Base-by-base conservation (phyloP, 2,113 vertebrate species). In the Oncorhynchus keta region DNA sequence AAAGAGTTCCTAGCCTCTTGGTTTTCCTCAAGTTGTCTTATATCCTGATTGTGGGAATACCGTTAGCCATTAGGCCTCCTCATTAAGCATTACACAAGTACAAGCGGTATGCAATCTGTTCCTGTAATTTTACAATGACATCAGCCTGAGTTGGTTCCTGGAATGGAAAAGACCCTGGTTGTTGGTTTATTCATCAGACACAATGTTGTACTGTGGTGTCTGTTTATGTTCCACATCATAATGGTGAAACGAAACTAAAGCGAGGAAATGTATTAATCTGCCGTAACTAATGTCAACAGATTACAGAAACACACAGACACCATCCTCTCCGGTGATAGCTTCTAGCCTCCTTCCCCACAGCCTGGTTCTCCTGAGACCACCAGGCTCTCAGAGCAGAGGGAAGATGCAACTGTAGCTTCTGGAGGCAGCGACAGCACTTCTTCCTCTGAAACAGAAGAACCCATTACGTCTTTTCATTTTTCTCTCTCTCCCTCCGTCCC, bases 401-500 rank as follows among this genome's bases (percentile, higher is more conserved):
- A 89, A 88, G 72, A 74, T 74, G 79, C 77, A 35, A 35, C 35
- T 35, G 35, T 67, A 74, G 71, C 75, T 84, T 88, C 86, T 72
- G 57, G 77, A 83, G 51, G 83, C 82, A 76, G 70, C 76, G 66
- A 75, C 68, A 74, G 69, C 76, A 83, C 73, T 73, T 78, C 71
- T 78, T 78, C 84, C 71, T 7, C 76, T 86, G 85, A 87, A 88
- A 89, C 86, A 81, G 80, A 86, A 88, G 87, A 89, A 81, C 79
- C 82, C 76, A 88, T 88, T 88, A 79, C 83, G 80, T 87, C 76
- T 90, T 86, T 89, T 89, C 78, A 89, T 84, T 89, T 88, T 85
- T 89, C 18, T 9, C 57, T 76, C 80, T 80, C 18, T 59, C 74
- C 85, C 70, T 74, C 62, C 22, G 2, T 69, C 74, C 55, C 30